phyloP scores from a whole-genome alignment of 2,888 invertebrate genomes.

The Zhengitettix transpicula region DNA sequence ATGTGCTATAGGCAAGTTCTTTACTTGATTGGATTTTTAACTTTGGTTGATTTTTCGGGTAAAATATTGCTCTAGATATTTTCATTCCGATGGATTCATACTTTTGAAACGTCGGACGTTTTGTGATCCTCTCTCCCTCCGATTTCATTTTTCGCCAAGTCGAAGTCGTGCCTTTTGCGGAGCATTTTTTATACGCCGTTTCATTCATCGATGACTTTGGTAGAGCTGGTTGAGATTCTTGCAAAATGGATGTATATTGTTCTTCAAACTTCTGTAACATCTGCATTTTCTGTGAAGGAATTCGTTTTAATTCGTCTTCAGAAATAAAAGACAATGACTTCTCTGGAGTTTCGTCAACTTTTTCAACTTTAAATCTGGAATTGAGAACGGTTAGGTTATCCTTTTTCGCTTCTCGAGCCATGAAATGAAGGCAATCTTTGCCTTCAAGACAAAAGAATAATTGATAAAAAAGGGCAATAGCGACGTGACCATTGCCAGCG shows the following conservation, averaged over 20 bases:
- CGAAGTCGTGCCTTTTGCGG: not conserved
- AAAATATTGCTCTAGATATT: not conserved
- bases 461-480: conserved; percentile 41
- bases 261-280: conserved; percentile 35
- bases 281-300: no score
- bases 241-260: conserved; percentile 29
- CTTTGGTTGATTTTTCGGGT: not conserved
- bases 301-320: not conserved
- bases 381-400: conserved; percentile 18
- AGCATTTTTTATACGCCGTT: not conserved
- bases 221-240: conserved; percentile 20
- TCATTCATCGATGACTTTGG: not conserved
- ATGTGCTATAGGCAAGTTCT: conserved; percentile 28
- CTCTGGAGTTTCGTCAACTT: conserved; percentile 14
- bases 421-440: conserved; percentile 36
- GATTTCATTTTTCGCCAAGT: not conserved
- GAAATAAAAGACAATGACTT: conserved; percentile 3
- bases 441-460: conserved; percentile 41
- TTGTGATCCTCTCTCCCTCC: not conserved
- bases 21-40: conserved; percentile 26
- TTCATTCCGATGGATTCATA: not conserved
- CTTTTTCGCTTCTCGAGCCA: conserved; percentile 28
- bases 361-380: conserved; percentile 18
- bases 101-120: not conserved
- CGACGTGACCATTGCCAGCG: conserved; percentile 31